Evolutionary conservation across 2,797 vertebrate genomes (phyloP), one percentile per base, ranked within the genome.

Genomic region (Lacerta bilineata): DNA sequence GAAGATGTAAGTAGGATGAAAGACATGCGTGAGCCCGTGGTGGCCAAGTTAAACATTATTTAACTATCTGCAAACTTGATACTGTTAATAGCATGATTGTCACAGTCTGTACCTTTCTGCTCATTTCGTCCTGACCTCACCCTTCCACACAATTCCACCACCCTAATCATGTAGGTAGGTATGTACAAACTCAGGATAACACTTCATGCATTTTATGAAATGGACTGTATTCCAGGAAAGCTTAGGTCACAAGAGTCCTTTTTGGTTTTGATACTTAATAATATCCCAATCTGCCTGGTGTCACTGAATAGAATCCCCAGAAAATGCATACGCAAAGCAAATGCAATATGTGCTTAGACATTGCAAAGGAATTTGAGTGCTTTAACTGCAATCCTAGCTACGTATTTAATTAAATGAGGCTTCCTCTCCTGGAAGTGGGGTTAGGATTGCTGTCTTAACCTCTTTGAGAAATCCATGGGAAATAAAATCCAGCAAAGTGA

Each of bases 1-100:
- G 94, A 87, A 98, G 94, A 96, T 95, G 98, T 97, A 97, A 97
- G 97, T 97, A 94, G 46, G 90, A 80, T n/a, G 43, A 66, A 0
- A 1, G 9, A n/a, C 46, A 74, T 89, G 29, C 23, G 15, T 83
- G n/a, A 23, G 8, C 46, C 39, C 25, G 1, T 77, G 10, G 55
- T 66, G 80, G 66, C 8, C 41, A 80, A 78, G 11, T 10, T n/a
- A 59, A 61, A 27, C 1, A 4, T 36, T 6, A 15, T 4, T 41
- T 20, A 61, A 80, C 13, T 27, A 27, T 66, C 74, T 55, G 15
- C 64, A 46, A 33, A 81, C 4, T 79, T 79, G 29, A 15, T 50
- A 74, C 17, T 36, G 13, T 64, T 64, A 64, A 64, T 64, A 64
- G 20, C 17, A 64, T 64, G 20, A 64, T 64, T 64, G 6, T 64